Conservation (phyloP, 2,888 invertebrate species). For the Trilocha varians region DNA sequence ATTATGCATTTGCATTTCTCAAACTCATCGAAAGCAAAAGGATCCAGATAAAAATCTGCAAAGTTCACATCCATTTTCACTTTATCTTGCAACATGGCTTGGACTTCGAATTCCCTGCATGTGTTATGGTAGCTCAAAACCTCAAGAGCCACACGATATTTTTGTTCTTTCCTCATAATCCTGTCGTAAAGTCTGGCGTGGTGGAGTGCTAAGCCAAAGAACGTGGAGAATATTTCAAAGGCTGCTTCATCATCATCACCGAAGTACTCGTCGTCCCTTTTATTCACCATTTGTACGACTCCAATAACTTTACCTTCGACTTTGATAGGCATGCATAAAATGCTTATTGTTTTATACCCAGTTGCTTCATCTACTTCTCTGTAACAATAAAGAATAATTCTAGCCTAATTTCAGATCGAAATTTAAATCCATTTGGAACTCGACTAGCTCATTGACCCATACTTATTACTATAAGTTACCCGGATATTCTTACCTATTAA, state of each 20-base stretch:
- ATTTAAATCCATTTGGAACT: no score
- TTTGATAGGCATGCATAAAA: conserved; percentile 91
- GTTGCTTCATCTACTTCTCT: conserved; percentile 78
- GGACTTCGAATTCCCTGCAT: conserved; percentile 81
- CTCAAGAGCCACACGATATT: conserved; percentile 85
- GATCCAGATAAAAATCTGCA: conserved; percentile 79
- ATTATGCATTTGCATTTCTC: conserved; percentile 82
- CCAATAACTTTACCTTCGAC: conserved; percentile 85
- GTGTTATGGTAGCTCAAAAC: conserved; percentile 89
- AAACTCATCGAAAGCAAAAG: conserved; percentile 78
- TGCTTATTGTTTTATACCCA: conserved; percentile 80
- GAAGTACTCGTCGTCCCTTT: conserved; percentile 69
- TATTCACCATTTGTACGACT: conserved; percentile 91
- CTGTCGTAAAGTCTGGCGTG: conserved; percentile 89
- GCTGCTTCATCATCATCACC: conserved; percentile 82
- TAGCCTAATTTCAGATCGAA: no score
- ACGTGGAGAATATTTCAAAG: conserved; percentile 88
- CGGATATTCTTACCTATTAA: conserved; percentile 68
- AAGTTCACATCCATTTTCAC: conserved; percentile 34
- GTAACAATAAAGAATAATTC: no score
- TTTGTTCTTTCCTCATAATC: conserved; percentile 86
- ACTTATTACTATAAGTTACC: conserved; percentile 60
- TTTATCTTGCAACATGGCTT: conserved; percentile 27
- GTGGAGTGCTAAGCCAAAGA: conserved; percentile 88
- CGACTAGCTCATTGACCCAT: neutral